Evolutionary conservation across 1,140 invertebrate genomes (phyloP), one percentile per base, ranked within the genome.

Genomic region (Hylaeus anthracinus): DNA sequence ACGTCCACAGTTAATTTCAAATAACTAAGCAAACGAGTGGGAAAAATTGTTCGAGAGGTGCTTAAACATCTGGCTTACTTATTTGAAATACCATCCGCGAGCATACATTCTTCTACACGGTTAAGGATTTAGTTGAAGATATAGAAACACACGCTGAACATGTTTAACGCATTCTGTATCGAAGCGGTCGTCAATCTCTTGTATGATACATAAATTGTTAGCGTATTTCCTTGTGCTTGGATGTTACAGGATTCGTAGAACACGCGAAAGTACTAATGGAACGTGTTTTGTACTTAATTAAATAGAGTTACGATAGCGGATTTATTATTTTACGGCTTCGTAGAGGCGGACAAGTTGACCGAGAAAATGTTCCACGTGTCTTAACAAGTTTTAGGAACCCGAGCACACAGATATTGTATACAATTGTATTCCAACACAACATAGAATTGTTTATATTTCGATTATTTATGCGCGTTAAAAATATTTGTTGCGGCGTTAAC

Each of bases 231-330:
- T 85, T 85, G 85, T 87, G 83, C 84, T 84, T 83, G 66, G 84
- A 84, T 76, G 84, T 81, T 78, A 87, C 83, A 85, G 78, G 72
- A 86, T 72, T 70, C 82, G 88, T 82, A 79, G 76, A 79, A 86
- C 72, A 80, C 79, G 63, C 71, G 81, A 74, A 85, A 89, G 88
- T 86, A 90, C 80, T 86, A 89, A 88, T 71, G 67, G 45, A 87
- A 86, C 89, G 83, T 82, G 75, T 91, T 92, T 92, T 91, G 92
- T 92, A 92, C 92, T 92, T 92, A 92, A 92, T 88, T 84, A 86
- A 72, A 78, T 90, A 90, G 87, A 90, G 82, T 86, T 79, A 86
- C 65, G 43, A 77, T 89, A 90, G 79, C 53, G 69, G 88, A 85
- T 86, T 87, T 81, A 85, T 90, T 90, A 86, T 83, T 88, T 87